Evolutionary conservation across 2,113 vertebrate species (phyloP), one percentile per base, ranked within the genome.

Genomic region (Chionis minor): DNA sequence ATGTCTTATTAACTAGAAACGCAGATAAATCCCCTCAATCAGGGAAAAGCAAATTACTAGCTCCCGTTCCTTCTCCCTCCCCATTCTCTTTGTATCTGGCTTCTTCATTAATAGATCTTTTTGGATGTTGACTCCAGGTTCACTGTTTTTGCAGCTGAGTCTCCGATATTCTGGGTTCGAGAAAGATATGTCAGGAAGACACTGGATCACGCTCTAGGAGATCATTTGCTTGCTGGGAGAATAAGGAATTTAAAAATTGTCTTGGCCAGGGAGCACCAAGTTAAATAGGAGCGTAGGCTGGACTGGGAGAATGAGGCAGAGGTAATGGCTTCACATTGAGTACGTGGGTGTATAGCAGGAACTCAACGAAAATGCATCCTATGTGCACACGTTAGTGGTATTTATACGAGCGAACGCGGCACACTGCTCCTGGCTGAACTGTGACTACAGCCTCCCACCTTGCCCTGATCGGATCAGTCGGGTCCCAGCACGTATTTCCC

Each of bases 1-100:
- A 94, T 94, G 91, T 78, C 77, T 89, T 96, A 88, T 96, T 96
- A 96, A 92, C 91, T 61, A 91, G 94, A 92, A 96, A 95, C 78
- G 81, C 88, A 96, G 90, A 91, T 93, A 90, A 95, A 94, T 82
- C 73, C 87, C 61, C 79, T 91, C 86, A 56, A 1, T 67, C 40
- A 42, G 49, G 52, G 49, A 28, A 74, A 63, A 7, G 2, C 72
- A 91, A 94, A 94, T 87, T 52, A 17, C 61, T 33, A 58, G 11
- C 55, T 92, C 81, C 73, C 2, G 1, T 49, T 84, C 78, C 73
- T 77, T 51, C 67, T 65, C 52, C 52, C 55, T 85, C 78, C 66
- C 35, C 0, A 0, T 44, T 77, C 71, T 58, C 59, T 74, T 81
- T 80, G 35, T 24, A 4, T 59, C 70, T 65, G 55, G 15, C 42